Base-by-base conservation (phyloP, 2,888 invertebrate genomes). In the Crocallis elinguaria region DNA sequence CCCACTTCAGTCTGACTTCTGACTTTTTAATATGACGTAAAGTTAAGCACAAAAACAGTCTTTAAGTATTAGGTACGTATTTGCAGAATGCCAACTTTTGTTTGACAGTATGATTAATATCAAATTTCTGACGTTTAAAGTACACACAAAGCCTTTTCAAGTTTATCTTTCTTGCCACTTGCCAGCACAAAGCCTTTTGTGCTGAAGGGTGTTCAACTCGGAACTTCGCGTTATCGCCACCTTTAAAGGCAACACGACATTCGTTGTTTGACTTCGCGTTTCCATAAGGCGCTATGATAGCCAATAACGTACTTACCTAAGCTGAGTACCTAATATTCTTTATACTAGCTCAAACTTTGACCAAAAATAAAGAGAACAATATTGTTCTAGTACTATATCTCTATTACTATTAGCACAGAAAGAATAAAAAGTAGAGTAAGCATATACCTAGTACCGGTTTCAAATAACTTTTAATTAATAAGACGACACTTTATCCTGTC, bases 101-200 rank as follows among this genome's bases (percentile, higher is more conserved):
- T 19, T 3, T 3, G 5, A 19, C 5, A 4, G 19, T 4, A 19
- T 19, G 19, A 5, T 4, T 19, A 19, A 4, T 23, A 7, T 23
- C 5, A 5, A 8, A 7, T 23, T 23, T 23, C 23, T 23, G 7
- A 8, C 8, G 35, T 33, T 29, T 12, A 21, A 50, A 43, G n/a
- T n/a, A n/a, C n/a, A n/a, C n/a, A n/a, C 37, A 50, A 50, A 38
- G 37, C 43, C 16, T 29, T 5, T 33, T 3, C 8, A 9, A 29
- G 21, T 38, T 32, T 37, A 32, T 38, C 12, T 23, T 23, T 12
- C 11, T 16, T 21, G 14, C n/a, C n/a, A n/a, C n/a, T 19, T 30
- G 38, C 36, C 13, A 29, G n/a, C 29, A 51, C 39, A 52, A 46
- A 52, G 42, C 41, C 48, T 48, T 49, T 53, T 46, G 37, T 43